Evolutionary conservation across 2,113 vertebrate genomes (phyloP), one percentile per base, ranked within the genome.

Genomic region (Coreoperca whiteheadi): DNA sequence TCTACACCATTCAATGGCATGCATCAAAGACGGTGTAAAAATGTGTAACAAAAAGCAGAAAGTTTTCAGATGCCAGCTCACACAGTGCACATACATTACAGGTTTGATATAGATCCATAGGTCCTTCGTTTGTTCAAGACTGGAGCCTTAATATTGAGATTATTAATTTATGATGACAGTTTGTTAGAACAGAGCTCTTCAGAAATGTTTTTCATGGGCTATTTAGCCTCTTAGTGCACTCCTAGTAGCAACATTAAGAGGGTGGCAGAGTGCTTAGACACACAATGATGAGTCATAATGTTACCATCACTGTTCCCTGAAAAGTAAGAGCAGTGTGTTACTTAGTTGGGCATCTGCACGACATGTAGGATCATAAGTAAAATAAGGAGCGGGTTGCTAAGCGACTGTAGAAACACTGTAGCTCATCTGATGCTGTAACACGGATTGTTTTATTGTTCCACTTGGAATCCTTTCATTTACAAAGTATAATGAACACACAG

Each of bases 241-340:
- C n/a, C 11, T 50, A 6, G 59, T 54, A 59, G 48, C 18, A 53
- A 57, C 70, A 59, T 37, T 25, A 23, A 53, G 59, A 59, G 66
- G 68, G 66, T 74, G 69, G 48, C 30, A 3, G 67, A 50, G 82
- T 32, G 73, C 48, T n/a, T 66, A 15, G 56, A 83, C 63, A 74
- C 67, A 69, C 69, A 18, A 2, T 6, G 50, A 77, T 89, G 87
- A 89, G 64, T 86, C 87, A 84, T 57, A 20, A 71, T 57, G 76
- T 61, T 51, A n/a, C 50, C 80, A 57, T 84, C 75, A n/a, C 28
- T 32, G 78, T 64, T 66, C 56, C 65, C 65, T 76, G 18, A 78
- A 67, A 66, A 65, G 74, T 74, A 20, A 53, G 43, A 64, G 53
- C 1, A 14, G 21, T 15, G 18, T 48, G 70, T 63, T 73, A 39